These are phyloP conservation scores for Hepsetus odoe DNA, from an alignment of 2,113 vertebrate genomes.

Conservation along the genomic window DNA sequence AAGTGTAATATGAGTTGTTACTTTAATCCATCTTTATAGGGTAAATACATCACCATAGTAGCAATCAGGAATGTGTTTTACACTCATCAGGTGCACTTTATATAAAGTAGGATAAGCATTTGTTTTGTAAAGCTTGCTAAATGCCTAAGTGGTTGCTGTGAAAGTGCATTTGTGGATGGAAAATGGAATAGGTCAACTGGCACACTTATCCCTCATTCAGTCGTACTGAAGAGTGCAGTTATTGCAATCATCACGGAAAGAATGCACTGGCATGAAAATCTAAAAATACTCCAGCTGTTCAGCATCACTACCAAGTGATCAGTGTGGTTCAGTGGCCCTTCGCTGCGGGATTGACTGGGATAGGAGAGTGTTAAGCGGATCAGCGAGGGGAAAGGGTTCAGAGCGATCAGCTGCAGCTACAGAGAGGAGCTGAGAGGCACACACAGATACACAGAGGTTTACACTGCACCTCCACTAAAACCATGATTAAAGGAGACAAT, in stretches of 20 bases:
- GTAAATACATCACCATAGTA: too few relatives aligned
- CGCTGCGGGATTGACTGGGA: conserved; percentile 3
- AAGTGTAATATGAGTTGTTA: too few relatives aligned
- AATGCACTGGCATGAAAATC: not conserved
- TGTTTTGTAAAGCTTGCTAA: not conserved
- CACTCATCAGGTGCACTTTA: too few relatives aligned
- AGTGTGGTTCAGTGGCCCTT: not conserved
- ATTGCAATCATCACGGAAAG: not conserved
- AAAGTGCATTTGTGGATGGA: not conserved
- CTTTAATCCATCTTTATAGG: too few relatives aligned
- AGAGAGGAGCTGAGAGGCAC: not conserved
- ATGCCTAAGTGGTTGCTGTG: too few relatives aligned
- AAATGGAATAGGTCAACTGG: too few relatives aligned
- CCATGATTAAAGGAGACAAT: conserved; percentile 41
- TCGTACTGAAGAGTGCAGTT: not conserved
- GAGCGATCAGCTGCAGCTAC: conserved; percentile 32
- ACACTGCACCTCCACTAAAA: conserved; percentile 23
- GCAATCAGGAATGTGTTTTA: too few relatives aligned
- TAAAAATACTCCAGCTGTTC: conserved; percentile 1
- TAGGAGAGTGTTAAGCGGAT: conserved; percentile 37
- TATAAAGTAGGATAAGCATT: too few relatives aligned
- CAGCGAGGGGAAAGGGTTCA: conserved; percentile 32
- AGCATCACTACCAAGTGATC: not conserved
- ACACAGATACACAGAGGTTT: conserved; percentile 24
- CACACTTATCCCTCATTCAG: not conserved